These are phyloP conservation scores for Halcyon leucocephala DNA, from an alignment of 2,797 vertebrate species.

Conservation along the genomic window DNA sequence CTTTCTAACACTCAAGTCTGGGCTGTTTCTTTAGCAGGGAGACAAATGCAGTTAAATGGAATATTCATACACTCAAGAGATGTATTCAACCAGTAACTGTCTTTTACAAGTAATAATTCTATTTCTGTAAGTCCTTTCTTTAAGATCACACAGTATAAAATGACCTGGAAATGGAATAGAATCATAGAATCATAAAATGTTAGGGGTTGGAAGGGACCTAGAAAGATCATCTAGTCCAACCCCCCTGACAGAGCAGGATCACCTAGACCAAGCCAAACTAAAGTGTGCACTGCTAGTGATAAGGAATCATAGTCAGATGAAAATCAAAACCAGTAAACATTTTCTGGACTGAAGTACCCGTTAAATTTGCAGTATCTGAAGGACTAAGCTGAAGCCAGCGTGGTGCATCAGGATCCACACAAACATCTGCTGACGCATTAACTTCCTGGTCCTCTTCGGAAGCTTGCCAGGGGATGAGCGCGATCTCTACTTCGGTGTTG, in stretches of 20 bases:
- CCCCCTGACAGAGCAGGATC: too few species aligned
- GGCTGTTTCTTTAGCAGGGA: neutral
- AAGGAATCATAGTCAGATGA: neutral
- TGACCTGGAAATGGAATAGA: neutral
- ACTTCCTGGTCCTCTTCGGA: slow-evolving; percentile 90
- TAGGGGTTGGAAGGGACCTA: too few species aligned
- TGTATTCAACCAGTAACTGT: neutral
- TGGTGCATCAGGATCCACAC: slow-evolving; percentile 83
- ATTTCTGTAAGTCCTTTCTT: neutral
- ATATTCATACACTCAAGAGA: neutral
- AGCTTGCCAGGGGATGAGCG: slow-evolving; percentile 83
- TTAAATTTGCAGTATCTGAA: slow-evolving; percentile 85
- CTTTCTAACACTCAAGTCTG: neutral
- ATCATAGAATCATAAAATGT: too few species aligned
- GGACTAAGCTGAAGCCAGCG: slow-evolving; percentile 90
- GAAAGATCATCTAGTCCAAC: too few species aligned
- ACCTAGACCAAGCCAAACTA: too few species aligned
- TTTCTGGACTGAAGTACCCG: slow-evolving; percentile 82
- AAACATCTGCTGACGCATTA: slow-evolving; percentile 83
- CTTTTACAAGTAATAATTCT: neutral
- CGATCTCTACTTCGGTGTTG: slow-evolving; percentile 85
- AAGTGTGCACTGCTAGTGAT: fast-evolving
- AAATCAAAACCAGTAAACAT: neutral
- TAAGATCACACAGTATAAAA: neutral
- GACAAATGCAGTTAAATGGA: neutral